A percentile compares a stretch with the other conserved stretches of the same genome.
Evolutionary conservation across 2,113 vertebrate species (phyloP).

Genomic region (Cynopterus brachyotis): DNA sequence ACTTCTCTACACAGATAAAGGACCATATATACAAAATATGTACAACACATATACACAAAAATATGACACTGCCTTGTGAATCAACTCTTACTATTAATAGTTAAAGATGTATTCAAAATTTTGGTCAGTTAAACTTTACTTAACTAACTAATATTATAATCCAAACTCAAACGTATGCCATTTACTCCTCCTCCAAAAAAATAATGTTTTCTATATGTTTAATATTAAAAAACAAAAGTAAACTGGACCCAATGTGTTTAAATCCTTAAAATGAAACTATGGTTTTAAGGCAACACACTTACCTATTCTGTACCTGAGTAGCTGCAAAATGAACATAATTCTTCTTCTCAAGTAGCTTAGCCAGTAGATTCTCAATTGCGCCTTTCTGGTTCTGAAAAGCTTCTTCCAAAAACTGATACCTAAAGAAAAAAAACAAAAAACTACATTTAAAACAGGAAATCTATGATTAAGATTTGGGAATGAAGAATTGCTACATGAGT

Average conservation of each 20-base stretch:
- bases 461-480: neutral
- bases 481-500: neutral
- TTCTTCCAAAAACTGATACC: slow-evolving; percentile 99
- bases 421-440: slow-evolving; percentile 76
- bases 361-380: slow-evolving; percentile 93
- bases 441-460: slow-evolving; percentile 78
- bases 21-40: neutral
- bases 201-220: neutral
- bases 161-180: slow-evolving; percentile 9
- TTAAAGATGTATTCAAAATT: neutral
- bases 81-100: slow-evolving; percentile 20
- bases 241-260: neutral
- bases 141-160: slow-evolving; percentile 32
- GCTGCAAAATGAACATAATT: slow-evolving; percentile 97
- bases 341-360: slow-evolving; percentile 97
- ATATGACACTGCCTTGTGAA: neutral
- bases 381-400: slow-evolving; percentile 98
- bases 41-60: neutral
- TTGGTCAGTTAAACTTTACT: slow-evolving; percentile 15
- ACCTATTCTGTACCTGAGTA: slow-evolving; percentile 97
- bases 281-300: slow-evolving; percentile 60
- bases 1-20: neutral
- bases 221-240: neutral
- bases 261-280: slow-evolving; percentile 39
- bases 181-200: neutral